These are phyloP conservation scores for Turritopsis rubra DNA, from an alignment of 30 jellyfish, hydroid and myxozoan species.

Conservation along the genomic window DNA sequence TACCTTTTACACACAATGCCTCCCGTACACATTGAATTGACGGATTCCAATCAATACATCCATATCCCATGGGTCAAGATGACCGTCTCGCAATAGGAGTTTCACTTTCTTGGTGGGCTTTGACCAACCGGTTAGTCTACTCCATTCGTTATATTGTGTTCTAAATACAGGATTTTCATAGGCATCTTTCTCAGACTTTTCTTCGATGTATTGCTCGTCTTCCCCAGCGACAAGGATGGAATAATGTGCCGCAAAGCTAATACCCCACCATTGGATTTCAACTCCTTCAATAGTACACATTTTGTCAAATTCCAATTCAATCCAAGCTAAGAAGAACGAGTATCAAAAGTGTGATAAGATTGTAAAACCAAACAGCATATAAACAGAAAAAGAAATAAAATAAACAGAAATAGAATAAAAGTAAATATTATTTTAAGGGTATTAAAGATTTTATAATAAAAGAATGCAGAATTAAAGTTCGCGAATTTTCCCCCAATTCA, in stretches of 20 bases:
- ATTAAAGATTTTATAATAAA: too few relatives aligned
- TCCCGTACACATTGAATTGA: too few relatives aligned
- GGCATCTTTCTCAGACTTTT: not conserved
- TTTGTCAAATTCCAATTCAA: not conserved
- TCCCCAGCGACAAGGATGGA: not conserved
- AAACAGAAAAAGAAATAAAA: not conserved
- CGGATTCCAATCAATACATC: constrained; percentile 29
- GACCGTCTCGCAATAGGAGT: constrained; percentile 17
- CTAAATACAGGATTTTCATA: not conserved
- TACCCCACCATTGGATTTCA: not conserved
- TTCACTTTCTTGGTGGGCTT: constrained; percentile 12
- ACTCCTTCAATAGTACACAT: not conserved
- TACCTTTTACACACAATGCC: too few relatives aligned
- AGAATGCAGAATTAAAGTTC: too few relatives aligned
- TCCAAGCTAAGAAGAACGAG: not conserved
- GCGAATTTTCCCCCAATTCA: too few relatives aligned
- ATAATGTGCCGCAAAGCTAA: not conserved
- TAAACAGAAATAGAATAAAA: not conserved
- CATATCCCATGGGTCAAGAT: constrained; percentile 32
- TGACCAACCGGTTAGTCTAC: constrained; percentile 30
- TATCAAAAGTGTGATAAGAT: too few relatives aligned
- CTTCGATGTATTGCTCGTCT: not conserved
- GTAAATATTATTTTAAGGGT: too few relatives aligned
- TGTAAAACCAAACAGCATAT: too few relatives aligned
- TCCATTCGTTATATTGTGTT: constrained; percentile 23